A percentile compares a stretch with the other conserved stretches of the same genome.
phyloP scores from a whole-genome alignment of 2,888 invertebrate genomes.

The Oscheius sp. region DNA sequence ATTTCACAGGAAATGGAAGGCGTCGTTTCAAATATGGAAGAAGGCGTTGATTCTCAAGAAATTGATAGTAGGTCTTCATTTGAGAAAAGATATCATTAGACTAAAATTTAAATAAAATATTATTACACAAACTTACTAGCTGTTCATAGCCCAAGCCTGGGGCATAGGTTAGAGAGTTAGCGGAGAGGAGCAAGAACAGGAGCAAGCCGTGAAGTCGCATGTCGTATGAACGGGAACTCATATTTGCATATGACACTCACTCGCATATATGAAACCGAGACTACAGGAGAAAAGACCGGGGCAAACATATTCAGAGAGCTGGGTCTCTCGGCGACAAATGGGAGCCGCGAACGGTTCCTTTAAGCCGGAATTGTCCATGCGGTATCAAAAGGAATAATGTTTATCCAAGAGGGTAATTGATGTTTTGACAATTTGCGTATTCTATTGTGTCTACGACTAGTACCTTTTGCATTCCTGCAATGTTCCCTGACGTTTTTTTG shows the following conservation, averaged over 20 bases:
- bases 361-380: no score
- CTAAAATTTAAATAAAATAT: constrained; percentile 14
- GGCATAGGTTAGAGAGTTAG: constrained; percentile 10
- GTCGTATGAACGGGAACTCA: constrained; percentile 11
- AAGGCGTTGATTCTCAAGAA: constrained; percentile 8
- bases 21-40: constrained; percentile 29
- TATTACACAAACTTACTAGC: neutral
- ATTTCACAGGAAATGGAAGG: constrained; percentile 28
- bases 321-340: neutral
- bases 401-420: constrained; percentile 11
- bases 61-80: constrained; percentile 16
- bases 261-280: constrained; percentile 21
- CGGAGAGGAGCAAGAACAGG: constrained; percentile 5
- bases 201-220: constrained; percentile 25
- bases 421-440: constrained; percentile 18
- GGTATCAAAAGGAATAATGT: neutral
- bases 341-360: constrained; percentile 1
- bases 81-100: constrained; percentile 20
- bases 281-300: constrained; percentile 30
- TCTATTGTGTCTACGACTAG: neutral
- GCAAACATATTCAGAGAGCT: constrained; percentile 19
- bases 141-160: constrained; percentile 28
- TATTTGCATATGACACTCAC: constrained; percentile 31
- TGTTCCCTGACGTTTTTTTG: neutral
- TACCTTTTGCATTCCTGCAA: neutral